Evolutionary conservation across 2,888 invertebrate genomes (phyloP).

Genomic region (Elegia similella): DNA sequence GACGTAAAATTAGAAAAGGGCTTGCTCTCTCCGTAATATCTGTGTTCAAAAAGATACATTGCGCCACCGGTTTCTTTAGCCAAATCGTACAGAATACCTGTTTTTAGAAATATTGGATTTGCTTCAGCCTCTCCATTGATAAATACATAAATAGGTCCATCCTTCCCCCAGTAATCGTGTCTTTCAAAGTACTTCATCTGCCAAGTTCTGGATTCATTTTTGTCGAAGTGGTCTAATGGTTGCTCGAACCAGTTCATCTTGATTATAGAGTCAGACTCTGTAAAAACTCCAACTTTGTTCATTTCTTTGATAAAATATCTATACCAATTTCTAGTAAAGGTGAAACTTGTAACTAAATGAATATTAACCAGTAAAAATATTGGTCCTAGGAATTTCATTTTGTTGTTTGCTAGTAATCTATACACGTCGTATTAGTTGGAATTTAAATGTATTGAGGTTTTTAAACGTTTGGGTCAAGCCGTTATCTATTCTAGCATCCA

Average conservation of each 20-base stretch:
- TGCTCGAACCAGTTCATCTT: conserved; percentile 54
- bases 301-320: conserved; percentile 44
- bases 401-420: background rate
- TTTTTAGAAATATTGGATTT: conserved; percentile 44
- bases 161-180: conserved; percentile 48
- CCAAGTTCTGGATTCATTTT: conserved; percentile 50
- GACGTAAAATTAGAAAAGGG: conserved; percentile 49
- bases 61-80: conserved; percentile 68
- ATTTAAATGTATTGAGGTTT: background rate
- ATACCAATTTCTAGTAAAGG: conserved; percentile 44
- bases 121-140: conserved; percentile 61
- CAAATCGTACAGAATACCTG: conserved; percentile 57
- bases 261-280: conserved; percentile 27
- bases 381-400: conserved; percentile 32
- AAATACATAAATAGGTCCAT: conserved; percentile 60
- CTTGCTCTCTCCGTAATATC: conserved; percentile 45
- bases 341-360: conserved; percentile 33
- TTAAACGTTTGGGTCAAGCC: background rate
- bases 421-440: no score
- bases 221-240: conserved; percentile 61
- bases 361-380: conserved; percentile 32
- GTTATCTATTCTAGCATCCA: conserved; percentile 3
- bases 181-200: conserved; percentile 65
- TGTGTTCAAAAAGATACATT: conserved; percentile 61
- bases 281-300: conserved; percentile 30